Evolutionary conservation across 2,113 vertebrate genomes (phyloP), one percentile per base, ranked within the genome.

Genomic region (Setophaga petechia): DNA sequence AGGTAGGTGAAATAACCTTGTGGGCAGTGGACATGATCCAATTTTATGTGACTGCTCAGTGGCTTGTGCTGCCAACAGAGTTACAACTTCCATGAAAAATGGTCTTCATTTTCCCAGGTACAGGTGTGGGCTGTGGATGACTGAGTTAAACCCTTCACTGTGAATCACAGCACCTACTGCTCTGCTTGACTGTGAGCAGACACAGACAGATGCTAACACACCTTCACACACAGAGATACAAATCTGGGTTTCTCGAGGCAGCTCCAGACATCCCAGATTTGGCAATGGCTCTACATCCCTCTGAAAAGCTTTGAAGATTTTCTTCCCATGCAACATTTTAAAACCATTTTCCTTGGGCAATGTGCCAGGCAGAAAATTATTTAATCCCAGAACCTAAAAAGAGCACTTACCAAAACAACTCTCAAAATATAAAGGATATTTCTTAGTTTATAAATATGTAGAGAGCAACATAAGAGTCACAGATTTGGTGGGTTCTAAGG

Each of bases 321-420:
- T 84, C 44, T 74, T 80, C 61, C 77, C 31, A 5, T 65, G 35
- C 30, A 83, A 39, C 23, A 51, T 88, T 95, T 88, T 66, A 76
- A 93, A 93, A 68, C 23, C 24, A 51, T 84, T 94, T 94, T 63
- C 21, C 27, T 88, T 52, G 51, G 90, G 89, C 59, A 79, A 19
- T 0, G 2, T 74, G 82, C 65, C 90, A 93, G 65, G 58, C 39
- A 93, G 59, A 80, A 92, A 94, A 81, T 65, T 1, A 80, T 90
- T 96, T 96, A 84, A 92, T 90, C 83, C 89, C 68, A 80, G 51
- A 91, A 71, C 33, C 61, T 28, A 85, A 78, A 83, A 94, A 88
- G 57, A 79, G 44, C 87, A 73, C 81, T 95, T 93, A 52, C 24
- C 87, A 39, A 62, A 90, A 91, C 24, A 86, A 54, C n/a, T 43